A percentile compares a stretch with the other conserved stretches of the same genome.
These are phyloP conservation scores for Unio pictorum DNA, from an alignment of 2,888 invertebrate species.

Conservation along the genomic window DNA sequence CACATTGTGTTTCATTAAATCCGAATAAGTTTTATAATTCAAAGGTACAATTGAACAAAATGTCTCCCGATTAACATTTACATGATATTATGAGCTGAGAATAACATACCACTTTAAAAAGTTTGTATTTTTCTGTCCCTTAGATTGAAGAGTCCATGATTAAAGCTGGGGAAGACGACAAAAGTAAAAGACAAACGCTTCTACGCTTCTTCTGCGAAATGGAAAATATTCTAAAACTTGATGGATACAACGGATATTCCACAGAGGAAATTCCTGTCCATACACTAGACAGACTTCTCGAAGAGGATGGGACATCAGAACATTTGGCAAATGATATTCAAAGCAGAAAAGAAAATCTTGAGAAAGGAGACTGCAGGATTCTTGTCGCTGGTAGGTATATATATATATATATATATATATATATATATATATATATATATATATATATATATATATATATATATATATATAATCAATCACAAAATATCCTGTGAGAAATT, in stretches of 20 bases:
- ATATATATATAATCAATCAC: too few species aligned
- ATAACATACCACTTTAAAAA: too few species aligned
- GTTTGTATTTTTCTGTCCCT: background rate
- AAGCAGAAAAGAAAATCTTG: constrained; percentile 22
- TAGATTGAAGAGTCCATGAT: constrained; percentile 42
- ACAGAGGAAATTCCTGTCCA: constrained; percentile 4
- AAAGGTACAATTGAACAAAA: too few species aligned
- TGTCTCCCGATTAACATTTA: too few species aligned
- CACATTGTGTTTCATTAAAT: too few species aligned
- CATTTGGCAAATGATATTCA: constrained; percentile 38
- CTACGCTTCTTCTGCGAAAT: constrained; percentile 13
- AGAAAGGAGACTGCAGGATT: constrained; percentile 41
- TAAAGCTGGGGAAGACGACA: constrained; percentile 31
- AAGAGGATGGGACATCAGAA: constrained; percentile 37
- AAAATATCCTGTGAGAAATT: too few species aligned
- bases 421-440: too few species aligned
- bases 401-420: too few species aligned
- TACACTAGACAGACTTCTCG: constrained; percentile 24
- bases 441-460: too few species aligned
- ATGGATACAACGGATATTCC: constrained; percentile 18
- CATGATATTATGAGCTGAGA: too few species aligned
- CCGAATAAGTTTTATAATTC: too few species aligned
- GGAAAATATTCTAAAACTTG: constrained; percentile 21
- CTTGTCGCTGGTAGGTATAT: constrained; percentile 49
- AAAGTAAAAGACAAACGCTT: constrained; percentile 27